Percentiles rank a stretch among this genome's conserved stretches.
These are phyloP conservation scores for Uropetala carovei DNA, from an alignment of 2,888 invertebrate genomes.

Conservation along the genomic window DNA sequence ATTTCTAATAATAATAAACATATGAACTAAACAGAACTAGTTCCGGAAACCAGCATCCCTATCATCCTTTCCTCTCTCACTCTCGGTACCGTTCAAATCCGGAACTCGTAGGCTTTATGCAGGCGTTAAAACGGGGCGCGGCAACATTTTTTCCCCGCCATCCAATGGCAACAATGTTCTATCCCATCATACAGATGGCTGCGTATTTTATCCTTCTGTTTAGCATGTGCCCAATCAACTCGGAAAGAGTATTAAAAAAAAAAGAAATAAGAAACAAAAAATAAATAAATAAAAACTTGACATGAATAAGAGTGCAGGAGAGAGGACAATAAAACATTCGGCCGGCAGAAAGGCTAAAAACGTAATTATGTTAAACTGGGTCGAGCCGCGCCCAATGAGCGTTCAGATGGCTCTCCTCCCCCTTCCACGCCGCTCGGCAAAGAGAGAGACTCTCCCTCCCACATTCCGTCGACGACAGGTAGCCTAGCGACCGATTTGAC, in stretches of 20 bases:
- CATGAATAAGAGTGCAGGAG: conserved; percentile 28
- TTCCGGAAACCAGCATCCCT: no score
- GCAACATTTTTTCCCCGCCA: background rate
- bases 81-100: background rate
- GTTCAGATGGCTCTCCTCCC: background rate
- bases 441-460: background rate
- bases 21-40: no score
- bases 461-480: conserved; percentile 10
- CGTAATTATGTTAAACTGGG: conserved; percentile 28
- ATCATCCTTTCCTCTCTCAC: no score
- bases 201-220: conserved; percentile 4
- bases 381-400: conserved; percentile 28
- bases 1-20: no score
- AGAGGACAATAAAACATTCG: conserved; percentile 32
- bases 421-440: background rate
- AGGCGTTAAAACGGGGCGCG: background rate
- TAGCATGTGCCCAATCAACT: conserved; percentile 24
- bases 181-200: background rate
- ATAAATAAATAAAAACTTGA: no score
- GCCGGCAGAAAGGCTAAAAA: conserved; percentile 32
- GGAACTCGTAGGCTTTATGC: background rate
- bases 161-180: background rate
- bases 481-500: conserved; percentile 1
- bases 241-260: background rate
- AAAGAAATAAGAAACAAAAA: background rate